These are phyloP conservation scores for Hyppa rectilinea DNA, from an alignment of 2,888 invertebrate species.

Conservation along the genomic window DNA sequence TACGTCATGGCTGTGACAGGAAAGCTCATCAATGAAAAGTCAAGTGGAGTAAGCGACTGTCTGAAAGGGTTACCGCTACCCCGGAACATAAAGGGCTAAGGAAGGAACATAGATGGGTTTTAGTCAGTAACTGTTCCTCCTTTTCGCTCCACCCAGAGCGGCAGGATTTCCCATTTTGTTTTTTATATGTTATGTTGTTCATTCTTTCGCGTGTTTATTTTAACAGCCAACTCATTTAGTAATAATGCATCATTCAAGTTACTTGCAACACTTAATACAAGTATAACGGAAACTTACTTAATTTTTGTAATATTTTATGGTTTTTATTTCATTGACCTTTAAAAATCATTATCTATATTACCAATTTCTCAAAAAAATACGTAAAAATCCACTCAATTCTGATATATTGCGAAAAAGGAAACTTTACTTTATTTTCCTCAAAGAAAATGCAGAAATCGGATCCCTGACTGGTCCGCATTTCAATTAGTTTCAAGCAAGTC, in stretches of 20 bases:
- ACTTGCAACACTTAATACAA: conserved; percentile 9
- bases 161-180: too few species aligned
- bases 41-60: too few species aligned
- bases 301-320: not conserved
- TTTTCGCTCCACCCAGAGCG: too few species aligned
- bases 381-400: not conserved
- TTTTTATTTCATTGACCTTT: not conserved
- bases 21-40: too few species aligned
- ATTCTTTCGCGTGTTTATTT: too few species aligned
- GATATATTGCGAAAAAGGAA: conserved; percentile 2
- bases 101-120: too few species aligned
- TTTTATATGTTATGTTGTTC: too few species aligned
- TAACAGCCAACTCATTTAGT: conserved; percentile 8
- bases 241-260: conserved; percentile 13
- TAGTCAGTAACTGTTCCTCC: too few species aligned
- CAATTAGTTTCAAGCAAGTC: conserved; percentile 39
- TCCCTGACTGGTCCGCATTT: conserved; percentile 18
- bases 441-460: conserved; percentile 7
- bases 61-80: too few species aligned
- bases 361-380: not conserved
- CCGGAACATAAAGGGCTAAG: too few species aligned
- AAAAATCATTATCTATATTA: not conserved
- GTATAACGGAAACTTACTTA: conserved; percentile 4
- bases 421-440: conserved; percentile 2
- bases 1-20: too few species aligned